Percentiles rank a stretch among this genome's conserved stretches.
Evolutionary conservation across 2,888 invertebrate species (phyloP).

Genomic region (Chymomyza caudatula): DNA sequence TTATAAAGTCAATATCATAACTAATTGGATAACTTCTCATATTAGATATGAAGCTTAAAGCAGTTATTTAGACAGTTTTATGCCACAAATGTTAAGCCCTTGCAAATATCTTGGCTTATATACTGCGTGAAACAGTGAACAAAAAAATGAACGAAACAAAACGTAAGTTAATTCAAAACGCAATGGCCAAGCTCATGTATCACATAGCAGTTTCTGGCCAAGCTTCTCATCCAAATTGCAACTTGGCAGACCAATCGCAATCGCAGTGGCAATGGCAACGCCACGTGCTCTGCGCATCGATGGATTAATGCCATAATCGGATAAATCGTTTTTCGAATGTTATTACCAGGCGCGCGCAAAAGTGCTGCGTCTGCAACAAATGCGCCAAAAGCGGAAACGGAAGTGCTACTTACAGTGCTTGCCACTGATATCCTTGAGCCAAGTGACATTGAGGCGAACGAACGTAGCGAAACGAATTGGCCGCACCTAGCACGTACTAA

Average conservation of each 20-base stretch:
- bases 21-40: no score
- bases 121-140: no score
- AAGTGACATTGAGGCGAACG: constrained; percentile 53
- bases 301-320: constrained; percentile 43
- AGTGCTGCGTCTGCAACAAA: constrained; percentile 21
- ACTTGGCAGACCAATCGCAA: background rate
- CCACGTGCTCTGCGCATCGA: background rate
- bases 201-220: background rate
- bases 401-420: constrained; percentile 58
- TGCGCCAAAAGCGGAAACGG: constrained; percentile 38
- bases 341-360: background rate
- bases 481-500: background rate
- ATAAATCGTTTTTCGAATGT: constrained; percentile 23
- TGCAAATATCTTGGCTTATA: no score
- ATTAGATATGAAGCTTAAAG: no score
- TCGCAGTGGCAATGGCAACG: background rate
- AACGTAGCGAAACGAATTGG: constrained; percentile 20
- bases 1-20: no score
- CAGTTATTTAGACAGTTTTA: no score
- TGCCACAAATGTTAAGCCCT: no score
- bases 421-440: constrained; percentile 59
- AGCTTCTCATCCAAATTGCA: background rate
- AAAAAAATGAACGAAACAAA: background rate
- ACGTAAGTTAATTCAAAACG: background rate
- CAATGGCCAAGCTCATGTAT: background rate